phyloP scores from a whole-genome alignment of 2,113 vertebrate genomes.

The Pachypanchax playfairii region DNA sequence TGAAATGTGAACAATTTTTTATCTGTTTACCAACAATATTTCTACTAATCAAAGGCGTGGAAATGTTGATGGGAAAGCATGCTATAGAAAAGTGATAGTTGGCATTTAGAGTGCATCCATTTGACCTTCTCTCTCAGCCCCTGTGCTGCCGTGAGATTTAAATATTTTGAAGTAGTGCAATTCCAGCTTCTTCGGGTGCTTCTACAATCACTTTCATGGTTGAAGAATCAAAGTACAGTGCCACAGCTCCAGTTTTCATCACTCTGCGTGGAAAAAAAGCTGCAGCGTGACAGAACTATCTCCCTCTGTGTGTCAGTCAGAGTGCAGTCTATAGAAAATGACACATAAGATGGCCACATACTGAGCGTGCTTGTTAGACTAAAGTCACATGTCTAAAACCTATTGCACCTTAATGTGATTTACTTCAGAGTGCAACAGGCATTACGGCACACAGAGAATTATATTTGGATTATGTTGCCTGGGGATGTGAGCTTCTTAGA shows the following conservation, averaged over 20 bases:
- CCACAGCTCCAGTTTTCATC: slow-evolving; percentile 7
- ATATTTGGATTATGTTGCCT: slow-evolving; percentile 53
- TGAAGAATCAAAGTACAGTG: neutral
- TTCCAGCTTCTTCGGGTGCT: slow-evolving; percentile 1
- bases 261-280: slow-evolving; percentile 23
- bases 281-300: slow-evolving; percentile 14
- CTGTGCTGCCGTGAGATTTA: slow-evolving; percentile 5
- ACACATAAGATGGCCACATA: slow-evolving; percentile 60
- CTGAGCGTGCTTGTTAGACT: slow-evolving; percentile 61
- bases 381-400: slow-evolving; percentile 62
- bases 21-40: neutral
- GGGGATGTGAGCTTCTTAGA: slow-evolving; percentile 50
- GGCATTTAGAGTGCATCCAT: neutral
- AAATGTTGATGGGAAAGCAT: neutral
- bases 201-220: neutral
- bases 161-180: slow-evolving; percentile 12
- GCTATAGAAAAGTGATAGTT: neutral
- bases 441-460: slow-evolving; percentile 44
- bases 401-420: slow-evolving; percentile 63
- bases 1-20: neutral
- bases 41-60: neutral
- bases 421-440: slow-evolving; percentile 61
- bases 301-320: slow-evolving; percentile 38
- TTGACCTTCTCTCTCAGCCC: slow-evolving; percentile 20
- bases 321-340: slow-evolving; percentile 52